Conservation (phyloP, 2,888 invertebrate species). For the Catocala fraxini region DNA sequence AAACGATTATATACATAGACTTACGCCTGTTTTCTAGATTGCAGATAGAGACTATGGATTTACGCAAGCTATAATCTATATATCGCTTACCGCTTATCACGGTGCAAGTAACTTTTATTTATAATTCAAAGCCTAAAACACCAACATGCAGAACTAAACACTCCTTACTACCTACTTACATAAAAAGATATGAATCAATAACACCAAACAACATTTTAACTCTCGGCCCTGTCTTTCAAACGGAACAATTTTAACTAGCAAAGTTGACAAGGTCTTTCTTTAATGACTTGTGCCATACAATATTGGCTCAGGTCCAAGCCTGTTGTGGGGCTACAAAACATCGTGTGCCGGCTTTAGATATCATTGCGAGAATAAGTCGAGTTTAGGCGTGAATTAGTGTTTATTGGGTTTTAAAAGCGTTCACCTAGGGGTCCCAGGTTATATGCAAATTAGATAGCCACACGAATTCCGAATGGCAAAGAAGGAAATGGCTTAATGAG, state of each 20-base stretch:
- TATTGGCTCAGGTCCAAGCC: conserved; percentile 64
- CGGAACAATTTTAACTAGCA: conserved; percentile 37
- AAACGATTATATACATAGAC: no score
- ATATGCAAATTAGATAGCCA: conserved; percentile 38
- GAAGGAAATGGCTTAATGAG: conserved; percentile 20
- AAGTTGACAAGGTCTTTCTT: conserved; percentile 45
- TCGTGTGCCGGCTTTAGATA: conserved; percentile 64
- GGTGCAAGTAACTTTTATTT: no score
- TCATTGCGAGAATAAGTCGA: conserved; percentile 65
- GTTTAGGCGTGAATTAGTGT: conserved; percentile 65
- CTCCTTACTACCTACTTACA: no score
- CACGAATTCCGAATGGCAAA: conserved; percentile 17
- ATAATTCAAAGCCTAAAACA: no score
- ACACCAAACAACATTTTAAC: not conserved
- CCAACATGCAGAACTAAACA: no score
- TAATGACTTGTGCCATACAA: conserved; percentile 54
- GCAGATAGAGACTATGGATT: no score
- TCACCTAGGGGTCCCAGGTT: conserved; percentile 30
- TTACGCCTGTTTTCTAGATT: no score
- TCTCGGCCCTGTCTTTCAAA: conserved; percentile 9
- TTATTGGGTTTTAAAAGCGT: conserved; percentile 60
- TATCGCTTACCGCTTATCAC: no score
- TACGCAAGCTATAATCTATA: no score
- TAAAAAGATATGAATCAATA: no score
- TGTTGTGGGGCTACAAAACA: conserved; percentile 64